Base-by-base conservation (phyloP, 2,888 invertebrate genomes). In the Ochlodes sylvanus region DNA sequence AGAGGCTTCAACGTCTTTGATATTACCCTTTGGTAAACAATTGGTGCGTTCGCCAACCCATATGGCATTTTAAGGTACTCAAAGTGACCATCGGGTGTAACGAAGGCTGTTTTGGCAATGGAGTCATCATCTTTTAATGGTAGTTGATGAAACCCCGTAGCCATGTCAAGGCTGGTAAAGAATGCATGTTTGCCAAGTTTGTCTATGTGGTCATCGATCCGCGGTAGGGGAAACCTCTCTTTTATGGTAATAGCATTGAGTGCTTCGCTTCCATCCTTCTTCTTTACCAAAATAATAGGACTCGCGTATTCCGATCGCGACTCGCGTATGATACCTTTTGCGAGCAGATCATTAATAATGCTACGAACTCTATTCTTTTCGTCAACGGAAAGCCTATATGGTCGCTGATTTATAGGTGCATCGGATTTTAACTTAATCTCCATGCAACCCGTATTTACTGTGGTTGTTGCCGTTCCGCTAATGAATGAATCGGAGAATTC, bases 71-170 rank as follows among this genome's bases (percentile, higher is more conserved):
- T 60, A 0, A 70, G 9, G 27, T 57, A 73, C 17, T 73, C 69
- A 34, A 34, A 71, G 1, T 68, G 65, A 2, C 70, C 71, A 14
- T 69, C 69, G 0, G 69, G 68, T 0, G 72, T 72, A 0, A 72
- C 54, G 55, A 72, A 71, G 42, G 72, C 65, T 1, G 73, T 72
- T 47, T 70, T 69, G 10, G 69, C 58, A 7, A 71, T 69, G 0
- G 69, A 69, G 7, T 60, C 47, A 5, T 67, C 52, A 10, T 50
- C 21, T 1, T 42, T n/a, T 1, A 73, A 57, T 0, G 70, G 70
- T 3, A 74, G 67, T 19, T 70, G 72, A 58, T 74, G 70, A n/a
- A 72, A 75, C 0, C 72, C 75, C 0, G 63, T 21, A 1, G 69
- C 71, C 70, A 70, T 71, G 19, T 73, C 73, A 1, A 73, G 55